Percentiles rank a stretch among this genome's conserved stretches.
Conservation (phyloP, 2,797 vertebrate genomes). For the Chelon labrosus region DNA sequence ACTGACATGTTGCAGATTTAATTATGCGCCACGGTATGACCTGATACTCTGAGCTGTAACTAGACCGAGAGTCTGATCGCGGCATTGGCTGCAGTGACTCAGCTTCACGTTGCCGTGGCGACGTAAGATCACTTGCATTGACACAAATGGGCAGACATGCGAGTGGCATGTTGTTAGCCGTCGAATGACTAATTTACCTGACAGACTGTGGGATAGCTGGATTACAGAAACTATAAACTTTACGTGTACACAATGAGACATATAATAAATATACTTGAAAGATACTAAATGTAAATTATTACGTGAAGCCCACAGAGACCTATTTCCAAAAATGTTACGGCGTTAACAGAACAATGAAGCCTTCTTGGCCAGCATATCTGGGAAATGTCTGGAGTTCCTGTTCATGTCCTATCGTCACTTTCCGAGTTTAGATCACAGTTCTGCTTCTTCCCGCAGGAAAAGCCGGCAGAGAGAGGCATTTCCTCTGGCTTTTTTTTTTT, state of each 20-base stretch:
- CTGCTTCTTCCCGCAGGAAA: conserved; percentile 83
- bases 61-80: conserved; percentile 28
- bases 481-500: conserved; percentile 69
- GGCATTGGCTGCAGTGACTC: conserved; percentile 64
- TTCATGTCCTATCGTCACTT: conserved; percentile 79
- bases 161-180: conserved; percentile 24
- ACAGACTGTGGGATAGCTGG: background rate
- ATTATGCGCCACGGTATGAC: conserved; percentile 55
- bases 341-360: conserved; percentile 71
- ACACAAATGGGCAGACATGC: conserved; percentile 50
- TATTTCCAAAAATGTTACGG: conserved; percentile 37
- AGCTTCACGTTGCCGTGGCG: conserved; percentile 31
- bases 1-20: conserved; percentile 71
- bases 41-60: conserved; percentile 59
- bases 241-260: background rate
- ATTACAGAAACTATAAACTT: background rate
- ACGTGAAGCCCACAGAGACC: conserved; percentile 17
- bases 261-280: background rate
- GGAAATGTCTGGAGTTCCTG: conserved; percentile 84
- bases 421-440: conserved; percentile 82
- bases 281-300: background rate
- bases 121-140: conserved; percentile 22
- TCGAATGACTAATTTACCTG: conserved; percentile 49
- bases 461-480: conserved; percentile 76
- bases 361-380: conserved; percentile 50